Evolutionary conservation across 2,113 vertebrate genomes (phyloP), one percentile per base, ranked within the genome.

Genomic region (Triplophysa dalaica): DNA sequence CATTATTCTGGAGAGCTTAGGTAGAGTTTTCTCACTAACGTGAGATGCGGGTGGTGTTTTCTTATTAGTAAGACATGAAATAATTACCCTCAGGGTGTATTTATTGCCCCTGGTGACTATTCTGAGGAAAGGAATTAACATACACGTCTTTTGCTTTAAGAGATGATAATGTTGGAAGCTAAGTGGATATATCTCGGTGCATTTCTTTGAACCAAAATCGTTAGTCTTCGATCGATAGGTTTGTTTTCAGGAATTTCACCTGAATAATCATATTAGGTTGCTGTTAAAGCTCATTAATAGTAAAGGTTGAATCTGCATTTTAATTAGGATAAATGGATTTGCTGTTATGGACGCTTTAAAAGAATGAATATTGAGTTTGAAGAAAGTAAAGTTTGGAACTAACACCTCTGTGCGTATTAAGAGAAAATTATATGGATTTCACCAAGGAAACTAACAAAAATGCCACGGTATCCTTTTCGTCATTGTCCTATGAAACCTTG

Each of bases 211-310:
- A 75, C 38, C 24, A 38, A 29, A 73, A 61, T 67, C 21, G 75
- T 60, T 81, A 50, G 52, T 75, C 38, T 75, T 75, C 58, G 41
- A 75, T 75, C 65, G 13, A 38, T 68, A 61, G 14, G 45, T 75
- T 69, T 61, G 38, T 81, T 41, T 52, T 80, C 19, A n/a, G 19
- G 16, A 48, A 62, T 61, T 50, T 65, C 58, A 43, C 33, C 48
- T 63, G 52, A 64, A 80, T 74, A 63, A 64, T 70, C 48, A 52
- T 66, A 21, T 66, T 74, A 62, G 9, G 72, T 56, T 61, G 62
- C 26, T 81, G 66, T 75, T 75, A 75, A 48, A 64, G 56, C 65
- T 68, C 62, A 82, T 73, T 78, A 67, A 68, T 50, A 54, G 9
- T 1, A 11, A 33, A 19, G 9, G 22, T 69, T 33, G 43, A 75